Evolutionary conservation across 2,888 invertebrate species (phyloP).

Genomic region (Augiades crinisus): DNA sequence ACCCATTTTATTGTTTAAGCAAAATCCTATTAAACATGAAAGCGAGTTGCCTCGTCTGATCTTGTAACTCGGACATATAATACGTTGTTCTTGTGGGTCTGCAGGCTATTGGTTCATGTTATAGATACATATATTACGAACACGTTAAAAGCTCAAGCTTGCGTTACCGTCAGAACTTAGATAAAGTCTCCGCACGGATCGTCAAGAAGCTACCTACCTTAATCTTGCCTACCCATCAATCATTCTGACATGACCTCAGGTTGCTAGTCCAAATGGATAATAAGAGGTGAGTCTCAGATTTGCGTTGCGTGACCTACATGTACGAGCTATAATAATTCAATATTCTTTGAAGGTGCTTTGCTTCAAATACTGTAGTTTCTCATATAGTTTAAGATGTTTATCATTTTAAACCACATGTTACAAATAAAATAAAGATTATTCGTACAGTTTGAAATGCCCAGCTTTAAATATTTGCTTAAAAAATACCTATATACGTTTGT

Average conservation of each 20-base stretch:
- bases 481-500: too few relatives aligned
- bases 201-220: slow-evolving; percentile 45
- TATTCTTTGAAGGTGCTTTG: too few relatives aligned
- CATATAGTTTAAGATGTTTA: too few relatives aligned
- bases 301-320: too few relatives aligned
- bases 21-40: slow-evolving; percentile 28
- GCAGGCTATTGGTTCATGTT: slow-evolving; percentile 19
- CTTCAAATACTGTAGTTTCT: too few relatives aligned
- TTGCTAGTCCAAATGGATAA: slow-evolving; percentile 79
- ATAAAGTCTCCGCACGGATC: slow-evolving; percentile 67
- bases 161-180: slow-evolving; percentile 54
- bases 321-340: too few relatives aligned
- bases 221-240: too few relatives aligned
- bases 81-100: slow-evolving; percentile 12
- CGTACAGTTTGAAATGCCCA: too few relatives aligned
- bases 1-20: slow-evolving; percentile 40
- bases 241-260: slow-evolving; percentile 75
- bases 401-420: too few relatives aligned
- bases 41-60: slow-evolving; percentile 24
- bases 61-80: slow-evolving; percentile 20
- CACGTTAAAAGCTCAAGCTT: slow-evolving; percentile 51
- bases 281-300: too few relatives aligned
- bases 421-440: too few relatives aligned
- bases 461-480: too few relatives aligned
- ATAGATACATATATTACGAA: slow-evolving; percentile 42